Evolutionary conservation across 2,797 vertebrate genomes (phyloP), one percentile per base, ranked within the genome.

Genomic region (Siniperca undulata): DNA sequence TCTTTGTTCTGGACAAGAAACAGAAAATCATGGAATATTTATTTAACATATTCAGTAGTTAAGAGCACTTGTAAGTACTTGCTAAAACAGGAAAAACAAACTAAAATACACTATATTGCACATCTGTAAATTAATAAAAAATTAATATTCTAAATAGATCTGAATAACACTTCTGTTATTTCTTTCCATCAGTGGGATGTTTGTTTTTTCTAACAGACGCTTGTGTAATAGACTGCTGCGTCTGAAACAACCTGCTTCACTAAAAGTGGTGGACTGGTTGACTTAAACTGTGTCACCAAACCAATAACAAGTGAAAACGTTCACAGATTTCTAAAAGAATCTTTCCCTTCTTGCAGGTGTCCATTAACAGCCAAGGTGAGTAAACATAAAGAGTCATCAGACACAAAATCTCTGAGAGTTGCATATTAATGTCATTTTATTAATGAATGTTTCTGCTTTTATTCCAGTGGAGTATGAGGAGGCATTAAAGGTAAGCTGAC

Each of bases 281-380:
- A 42, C 40, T 44, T 1, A 59, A 65, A 61, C 14, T 65, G 22
- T 59, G 22, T 60, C 24, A 59, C 6, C 9, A 36, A 27, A 48
- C n/a, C 34, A 50, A 24, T 24, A 38, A 27, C 19, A 42, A 12
- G 2, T 53, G 7, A 19, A 30, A 61, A 44, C 13, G 4, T 27
- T 20, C 4, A 58, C 53, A 30, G 13, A 3, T 62, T 65, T 9
- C 1, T 56, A 60, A 1, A 72, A 11, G 1, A 34, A 48, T 34
- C 48, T n/a, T 77, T 34, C 61, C 27, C 22, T 87, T 94, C 88
- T 70, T 60, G 5, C 90, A 98, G 98, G 97, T 99, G 5, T 98
- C 97, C 85, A 96, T 99, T 78, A 98, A 98, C 81, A 98, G 96
- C 84, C 97, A 97, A 96, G 95, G 98, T 99, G 83, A 95, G 96